Percentiles rank a stretch among this genome's conserved stretches.
Evolutionary conservation across 2,113 vertebrate genomes (phyloP).

Genomic region (Rhinichthys klamathensis): DNA sequence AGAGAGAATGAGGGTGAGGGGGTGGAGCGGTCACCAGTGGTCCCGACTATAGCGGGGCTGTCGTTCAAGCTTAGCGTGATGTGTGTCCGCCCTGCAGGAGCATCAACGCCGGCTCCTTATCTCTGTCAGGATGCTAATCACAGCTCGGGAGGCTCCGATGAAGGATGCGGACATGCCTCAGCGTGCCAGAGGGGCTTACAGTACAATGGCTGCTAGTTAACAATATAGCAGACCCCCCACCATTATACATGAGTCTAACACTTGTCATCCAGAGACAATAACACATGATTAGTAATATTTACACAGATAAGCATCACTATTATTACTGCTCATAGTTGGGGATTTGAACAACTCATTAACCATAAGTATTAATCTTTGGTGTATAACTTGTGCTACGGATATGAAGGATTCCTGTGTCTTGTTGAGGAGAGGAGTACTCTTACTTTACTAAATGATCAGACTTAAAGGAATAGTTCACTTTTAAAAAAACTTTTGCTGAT

Average conservation of each 20-base stretch:
- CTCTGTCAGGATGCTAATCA: constrained; percentile 50
- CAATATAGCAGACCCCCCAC: not conserved
- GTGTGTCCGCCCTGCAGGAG: constrained; percentile 42
- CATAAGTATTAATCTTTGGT: not conserved
- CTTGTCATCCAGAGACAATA: not conserved
- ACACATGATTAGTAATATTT: not conserved
- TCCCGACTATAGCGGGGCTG: constrained; percentile 3
- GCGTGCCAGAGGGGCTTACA: constrained; percentile 35
- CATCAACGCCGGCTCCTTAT: constrained; percentile 24
- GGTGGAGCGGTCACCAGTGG: constrained; percentile 16
- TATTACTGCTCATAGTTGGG: not conserved
- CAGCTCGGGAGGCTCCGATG: constrained; percentile 28
- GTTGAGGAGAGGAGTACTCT: not conserved
- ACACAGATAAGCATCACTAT: not conserved
- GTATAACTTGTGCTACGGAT: not conserved
- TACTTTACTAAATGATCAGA: not conserved
- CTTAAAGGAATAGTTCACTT: too few species aligned
- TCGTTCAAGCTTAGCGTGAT: constrained; percentile 52
- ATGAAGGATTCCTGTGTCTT: not conserved
- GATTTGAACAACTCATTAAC: not conserved
- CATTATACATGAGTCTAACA: not conserved
- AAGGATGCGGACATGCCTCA: constrained; percentile 28
- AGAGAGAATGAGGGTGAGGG: constrained; percentile 11
- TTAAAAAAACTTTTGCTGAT: too few species aligned
- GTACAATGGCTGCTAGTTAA: constrained; percentile 27